These are phyloP conservation scores for Heteromormyrus szaboi DNA, from an alignment of 2,797 vertebrate genomes.

Conservation along the genomic window DNA sequence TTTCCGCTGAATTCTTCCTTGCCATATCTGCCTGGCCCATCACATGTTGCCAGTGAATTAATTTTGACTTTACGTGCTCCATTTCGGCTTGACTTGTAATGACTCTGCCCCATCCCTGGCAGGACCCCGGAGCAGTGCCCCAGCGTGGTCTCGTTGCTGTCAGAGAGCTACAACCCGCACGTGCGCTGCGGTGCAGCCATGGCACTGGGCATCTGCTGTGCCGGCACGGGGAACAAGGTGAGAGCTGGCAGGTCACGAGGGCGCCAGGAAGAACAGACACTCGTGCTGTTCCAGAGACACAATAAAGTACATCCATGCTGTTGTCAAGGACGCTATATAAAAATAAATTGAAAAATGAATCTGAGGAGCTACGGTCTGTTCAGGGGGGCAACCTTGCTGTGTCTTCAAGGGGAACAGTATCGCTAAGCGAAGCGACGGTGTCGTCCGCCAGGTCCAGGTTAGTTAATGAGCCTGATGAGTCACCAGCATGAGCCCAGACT, in stretches of 20 bases:
- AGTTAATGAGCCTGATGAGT: neutral
- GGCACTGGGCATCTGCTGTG: constrained; percentile 98
- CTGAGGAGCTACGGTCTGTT: neutral
- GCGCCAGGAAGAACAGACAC: neutral
- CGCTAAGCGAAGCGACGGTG: neutral
- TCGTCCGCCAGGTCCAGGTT: neutral
- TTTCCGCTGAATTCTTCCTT: neutral
- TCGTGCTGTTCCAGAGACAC: neutral
- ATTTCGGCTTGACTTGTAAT: neutral
- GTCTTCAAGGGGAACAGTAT: neutral
- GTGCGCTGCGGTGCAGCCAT: constrained; percentile 96
- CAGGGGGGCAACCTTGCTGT: neutral
- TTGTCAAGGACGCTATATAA: neutral
- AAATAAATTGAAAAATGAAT: neutral
- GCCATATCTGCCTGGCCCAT: neutral
- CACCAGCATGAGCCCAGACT: neutral
- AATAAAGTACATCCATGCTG: neutral
- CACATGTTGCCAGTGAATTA: neutral
- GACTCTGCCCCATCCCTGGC: constrained; percentile 12
- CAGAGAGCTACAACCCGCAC: constrained; percentile 97
- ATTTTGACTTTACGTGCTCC: neutral
- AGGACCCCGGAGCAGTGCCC: constrained; percentile 99
- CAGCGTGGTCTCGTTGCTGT: constrained; percentile 92
- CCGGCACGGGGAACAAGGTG: constrained; percentile 96
- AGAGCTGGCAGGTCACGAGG: constrained; percentile 15